Evolutionary conservation across 2,797 vertebrate species (phyloP), one percentile per base, ranked within the genome.

Genomic region (Picus viridis): DNA sequence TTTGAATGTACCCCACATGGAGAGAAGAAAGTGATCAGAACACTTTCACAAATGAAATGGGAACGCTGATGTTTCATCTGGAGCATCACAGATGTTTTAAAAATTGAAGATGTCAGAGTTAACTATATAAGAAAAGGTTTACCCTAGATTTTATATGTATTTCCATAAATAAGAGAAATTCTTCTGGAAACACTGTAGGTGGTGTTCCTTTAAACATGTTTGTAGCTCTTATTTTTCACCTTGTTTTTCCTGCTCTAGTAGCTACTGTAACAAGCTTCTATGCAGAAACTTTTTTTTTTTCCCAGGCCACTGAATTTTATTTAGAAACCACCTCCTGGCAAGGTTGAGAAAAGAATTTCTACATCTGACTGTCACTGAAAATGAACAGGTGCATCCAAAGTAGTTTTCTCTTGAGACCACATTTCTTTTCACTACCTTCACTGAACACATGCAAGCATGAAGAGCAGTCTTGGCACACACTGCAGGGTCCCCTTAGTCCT

Each of bases 11-110:
- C 19, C 3, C 49, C 71, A 63, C 20, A 29, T 36, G 63, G 72
- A 85, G 13, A 91, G 47, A 88, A 86, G 19, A 19, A 83, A 78
- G 32, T 12, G 24, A 90, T 75, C 12, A 75, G 76, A 92, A 83
- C 13, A 58, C 9, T 68, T 85, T 30, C 65, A 85, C n/a, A 80
- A 86, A 81, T 0, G 5, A 93, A 77, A 90, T 26, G 16, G 39
- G 88, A 92, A 92, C 36, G 34, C 12, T 30, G 34, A 53, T 10
- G 19, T 82, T 88, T 85, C 62, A 75, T 87, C 88, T 77, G 49
- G 61, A 96, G 67, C 63, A 91, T 39, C 47, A 77, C n/a, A 75
- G 65, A 74, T 23, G 6, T 63, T 89, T 92, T 82, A 75, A 89
- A 62, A 91, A 85, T 26, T 69, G 61, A 85, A 88, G 92, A 85